Conservation (phyloP, 2,797 vertebrate genomes). For the Pseudochaenichthys georgianus region DNA sequence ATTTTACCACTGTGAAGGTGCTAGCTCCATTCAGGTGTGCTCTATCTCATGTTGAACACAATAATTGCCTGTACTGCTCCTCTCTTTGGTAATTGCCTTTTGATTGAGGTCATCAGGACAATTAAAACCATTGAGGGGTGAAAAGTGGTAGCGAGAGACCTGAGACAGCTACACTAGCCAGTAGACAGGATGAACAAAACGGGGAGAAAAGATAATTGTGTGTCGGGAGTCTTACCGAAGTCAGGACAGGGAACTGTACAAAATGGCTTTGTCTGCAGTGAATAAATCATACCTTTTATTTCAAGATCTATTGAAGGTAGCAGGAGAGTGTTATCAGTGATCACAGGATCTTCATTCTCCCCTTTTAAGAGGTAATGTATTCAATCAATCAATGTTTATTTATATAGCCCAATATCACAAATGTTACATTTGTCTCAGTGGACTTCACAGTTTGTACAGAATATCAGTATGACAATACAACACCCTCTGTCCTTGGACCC, state of each 20-base stretch:
- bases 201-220: constrained; percentile 62
- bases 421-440: no score
- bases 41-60: constrained; percentile 87
- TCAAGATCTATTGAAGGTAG: constrained; percentile 23
- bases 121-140: constrained; percentile 89
- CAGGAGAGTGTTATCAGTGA: constrained; percentile 9
- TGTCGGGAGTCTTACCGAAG: constrained; percentile 43
- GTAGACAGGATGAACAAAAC: constrained; percentile 70
- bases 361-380: constrained; percentile 22
- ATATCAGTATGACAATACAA: no score
- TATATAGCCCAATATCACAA: no score
- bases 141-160: constrained; percentile 80
- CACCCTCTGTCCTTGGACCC: no score
- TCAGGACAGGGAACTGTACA: constrained; percentile 45
- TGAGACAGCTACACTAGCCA: constrained; percentile 73
- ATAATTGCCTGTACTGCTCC: constrained; percentile 91
- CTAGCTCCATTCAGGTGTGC: constrained; percentile 91
- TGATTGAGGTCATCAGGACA: constrained; percentile 98
- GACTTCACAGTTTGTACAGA: no score
- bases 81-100: constrained; percentile 94
- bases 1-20: constrained; percentile 84
- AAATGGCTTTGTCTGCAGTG: constrained; percentile 48
- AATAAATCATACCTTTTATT: constrained; percentile 51
- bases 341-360: not conserved
- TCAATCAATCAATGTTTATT: not conserved